Percentiles rank a stretch among this genome's conserved stretches.
Conservation (phyloP, 2,113 vertebrate genomes). For the Lutjanus erythropterus region DNA sequence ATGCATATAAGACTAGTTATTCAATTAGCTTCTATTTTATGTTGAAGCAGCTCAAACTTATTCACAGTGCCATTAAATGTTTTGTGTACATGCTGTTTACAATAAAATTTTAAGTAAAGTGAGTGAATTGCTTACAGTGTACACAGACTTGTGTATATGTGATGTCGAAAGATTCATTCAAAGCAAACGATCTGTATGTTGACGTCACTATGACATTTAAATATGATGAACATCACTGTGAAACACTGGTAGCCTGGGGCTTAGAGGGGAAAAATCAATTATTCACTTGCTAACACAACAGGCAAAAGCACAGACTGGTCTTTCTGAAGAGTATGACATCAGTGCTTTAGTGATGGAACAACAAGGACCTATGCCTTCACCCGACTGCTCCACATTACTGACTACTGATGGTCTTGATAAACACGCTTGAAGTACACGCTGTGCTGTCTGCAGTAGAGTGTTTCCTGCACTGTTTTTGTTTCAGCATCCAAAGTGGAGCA, state of each 20-base stretch:
- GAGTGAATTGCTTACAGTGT: too few relatives aligned
- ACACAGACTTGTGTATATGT: too few relatives aligned
- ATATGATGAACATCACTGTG: neutral
- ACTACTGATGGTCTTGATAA: neutral
- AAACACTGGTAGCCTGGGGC: neutral
- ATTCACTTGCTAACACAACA: neutral
- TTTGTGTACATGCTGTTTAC: too few relatives aligned
- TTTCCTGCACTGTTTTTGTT: conserved; percentile 13
- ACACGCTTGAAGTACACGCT: neutral
- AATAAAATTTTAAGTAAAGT: too few relatives aligned
- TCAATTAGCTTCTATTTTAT: too few relatives aligned
- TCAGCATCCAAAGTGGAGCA: conserved; percentile 26
- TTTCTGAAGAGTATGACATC: neutral
- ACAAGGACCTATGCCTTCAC: neutral
- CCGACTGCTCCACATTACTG: neutral
- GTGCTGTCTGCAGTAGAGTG: neutral
- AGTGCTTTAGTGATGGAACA: neutral
- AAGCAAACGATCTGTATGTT: neutral
- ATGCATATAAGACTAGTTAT: too few relatives aligned
- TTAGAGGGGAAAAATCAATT: conserved; percentile 2
- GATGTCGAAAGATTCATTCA: neutral
- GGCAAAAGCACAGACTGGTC: neutral
- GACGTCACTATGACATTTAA: neutral
- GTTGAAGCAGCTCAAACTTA: too few relatives aligned
- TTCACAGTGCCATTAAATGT: too few relatives aligned